Percentiles rank a stretch among this genome's conserved stretches.
These are phyloP conservation scores for Candidula unifasciata DNA, from an alignment of 2,888 invertebrate genomes.

Conservation along the genomic window DNA sequence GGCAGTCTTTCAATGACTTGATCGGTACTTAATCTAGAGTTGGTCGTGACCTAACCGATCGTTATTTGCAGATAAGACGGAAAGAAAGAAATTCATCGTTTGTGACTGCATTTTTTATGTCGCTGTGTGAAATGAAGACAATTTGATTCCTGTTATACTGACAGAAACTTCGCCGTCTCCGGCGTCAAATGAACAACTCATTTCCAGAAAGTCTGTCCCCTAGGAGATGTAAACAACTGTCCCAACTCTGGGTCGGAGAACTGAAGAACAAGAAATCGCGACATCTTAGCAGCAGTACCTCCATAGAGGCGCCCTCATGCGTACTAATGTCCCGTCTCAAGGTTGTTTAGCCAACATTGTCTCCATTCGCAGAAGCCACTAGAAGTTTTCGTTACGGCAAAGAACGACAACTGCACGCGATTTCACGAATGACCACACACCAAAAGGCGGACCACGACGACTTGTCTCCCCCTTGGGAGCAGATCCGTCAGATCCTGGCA, in stretches of 20 bases:
- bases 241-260: neutral
- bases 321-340: constrained; percentile 17
- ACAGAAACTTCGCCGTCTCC: neutral
- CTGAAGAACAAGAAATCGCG: neutral
- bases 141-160: neutral
- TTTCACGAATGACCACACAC: constrained; percentile 48
- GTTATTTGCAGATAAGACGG: no score
- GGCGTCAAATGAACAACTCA: neutral
- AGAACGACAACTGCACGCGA: constrained; percentile 33
- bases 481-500: neutral
- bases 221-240: constrained; percentile 43
- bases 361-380: neutral
- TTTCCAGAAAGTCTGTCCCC: constrained; percentile 19
- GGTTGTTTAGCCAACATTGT: neutral
- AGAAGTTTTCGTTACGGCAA: constrained; percentile 6
- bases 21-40: no score
- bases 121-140: neutral
- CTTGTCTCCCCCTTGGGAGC: constrained; percentile 3
- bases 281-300: neutral
- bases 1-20: no score
- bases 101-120: neutral
- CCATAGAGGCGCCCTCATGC: constrained; percentile 38
- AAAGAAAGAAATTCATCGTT: no score
- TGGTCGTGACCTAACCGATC: no score
- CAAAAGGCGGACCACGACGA: constrained; percentile 29